Conservation (phyloP, 2,888 invertebrate genomes). For the Labia minor region DNA sequence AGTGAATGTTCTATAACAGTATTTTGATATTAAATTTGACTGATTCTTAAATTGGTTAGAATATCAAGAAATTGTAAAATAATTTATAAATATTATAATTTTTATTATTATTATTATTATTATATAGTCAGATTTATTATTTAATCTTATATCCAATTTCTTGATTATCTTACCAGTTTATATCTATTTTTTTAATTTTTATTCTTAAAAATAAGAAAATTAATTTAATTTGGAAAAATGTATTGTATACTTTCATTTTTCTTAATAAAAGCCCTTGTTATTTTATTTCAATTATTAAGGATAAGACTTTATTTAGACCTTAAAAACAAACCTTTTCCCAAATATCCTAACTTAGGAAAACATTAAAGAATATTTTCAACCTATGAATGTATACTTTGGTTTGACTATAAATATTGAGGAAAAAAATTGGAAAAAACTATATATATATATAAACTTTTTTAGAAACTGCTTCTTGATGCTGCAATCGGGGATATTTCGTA, state of each 20-base stretch:
- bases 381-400: no score
- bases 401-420: no score
- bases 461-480: no score
- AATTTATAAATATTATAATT: background rate
- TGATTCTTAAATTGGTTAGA: background rate
- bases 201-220: background rate
- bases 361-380: no score
- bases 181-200: constrained; percentile 3
- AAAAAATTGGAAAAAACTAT: no score
- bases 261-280: background rate
- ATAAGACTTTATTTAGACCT: background rate
- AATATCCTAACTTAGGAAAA: no score
- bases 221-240: background rate
- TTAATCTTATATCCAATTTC: background rate
- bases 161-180: background rate
- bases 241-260: background rate
- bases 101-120: background rate
- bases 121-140: background rate
- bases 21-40: background rate
- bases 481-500: no score
- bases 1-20: background rate
- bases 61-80: background rate
- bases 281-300: background rate
- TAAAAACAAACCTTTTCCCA: no score
- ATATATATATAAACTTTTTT: no score